Conservation (phyloP, 2,888 invertebrate species). For the Ditula angustiorana region DNA sequence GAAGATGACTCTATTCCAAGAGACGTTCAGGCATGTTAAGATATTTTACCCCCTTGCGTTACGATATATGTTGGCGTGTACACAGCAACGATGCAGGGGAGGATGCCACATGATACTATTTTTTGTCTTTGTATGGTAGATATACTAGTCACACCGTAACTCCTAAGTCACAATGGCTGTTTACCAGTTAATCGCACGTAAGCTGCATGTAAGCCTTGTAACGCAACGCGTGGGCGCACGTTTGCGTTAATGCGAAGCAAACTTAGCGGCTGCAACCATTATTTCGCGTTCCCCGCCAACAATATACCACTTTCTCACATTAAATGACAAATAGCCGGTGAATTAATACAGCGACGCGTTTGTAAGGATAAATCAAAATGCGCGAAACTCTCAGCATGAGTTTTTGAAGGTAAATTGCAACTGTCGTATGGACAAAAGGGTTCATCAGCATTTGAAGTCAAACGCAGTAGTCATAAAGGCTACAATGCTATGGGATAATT, state of each 20-base stretch:
- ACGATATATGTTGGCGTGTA: no score
- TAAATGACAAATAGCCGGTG: conserved; percentile 78
- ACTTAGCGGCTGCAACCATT: conserved; percentile 58
- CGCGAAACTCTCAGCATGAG: conserved; percentile 62
- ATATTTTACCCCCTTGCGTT: no score
- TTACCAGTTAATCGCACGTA: background rate
- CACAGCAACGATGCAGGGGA: no score
- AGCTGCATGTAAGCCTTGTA: background rate
- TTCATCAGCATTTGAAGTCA: background rate
- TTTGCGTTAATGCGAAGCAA: conserved; percentile 7
- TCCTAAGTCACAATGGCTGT: background rate
- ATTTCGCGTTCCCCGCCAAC: conserved; percentile 65
- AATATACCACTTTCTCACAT: conserved; percentile 80
- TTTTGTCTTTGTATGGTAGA: no score
- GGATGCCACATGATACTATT: no score
- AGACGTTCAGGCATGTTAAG: no score
- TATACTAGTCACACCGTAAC: background rate
- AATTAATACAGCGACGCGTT: conserved; percentile 73
- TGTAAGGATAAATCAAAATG: conserved; percentile 73
- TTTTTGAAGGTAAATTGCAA: background rate
- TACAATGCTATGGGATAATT: background rate
- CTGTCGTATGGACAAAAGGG: background rate
- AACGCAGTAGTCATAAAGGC: background rate
- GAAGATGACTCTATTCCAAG: no score
- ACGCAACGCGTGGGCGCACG: conserved; percentile 17